Base-by-base conservation (phyloP, 2,888 invertebrate genomes). In the Agrochola lota region DNA sequence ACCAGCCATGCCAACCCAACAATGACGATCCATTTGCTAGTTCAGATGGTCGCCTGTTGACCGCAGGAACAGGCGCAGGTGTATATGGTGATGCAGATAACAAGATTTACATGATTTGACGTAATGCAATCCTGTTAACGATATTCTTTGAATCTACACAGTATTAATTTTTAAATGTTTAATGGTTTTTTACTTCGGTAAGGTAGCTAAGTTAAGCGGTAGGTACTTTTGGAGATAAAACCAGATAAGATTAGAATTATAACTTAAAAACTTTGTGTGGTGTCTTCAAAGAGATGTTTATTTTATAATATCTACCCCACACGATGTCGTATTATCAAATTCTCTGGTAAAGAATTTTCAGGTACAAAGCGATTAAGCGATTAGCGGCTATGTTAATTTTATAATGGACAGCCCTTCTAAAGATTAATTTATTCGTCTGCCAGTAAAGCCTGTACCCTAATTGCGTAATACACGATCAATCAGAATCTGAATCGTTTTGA, bases 1-100 rank as follows among this genome's bases (percentile, higher is more conserved):
- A 85, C 81, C 89, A 87, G 89, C 89, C 90, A 89, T 87, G 90
- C 85, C 85, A 74, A 81, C 62, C 83, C 85, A 80, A 88, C 88
- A 84, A 81, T 84, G 85, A 81, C 81, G 83, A 78, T 81, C 80
- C 83, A 77, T 85, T 88, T 75, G 77, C 83, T 87, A 83, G 86
- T 88, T 86, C 84, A 79, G 78, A 85, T 85, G 84, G 81, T 75
- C 69, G 83, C 63, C 60, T 52, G 59, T 78, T 70, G 70, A 78
- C 74, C 71, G 80, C 74, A 80, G 59, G 30, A 63, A 43, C 70
- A 23, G 69, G 66, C 64, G 67, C 68, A 74, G 68, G 71, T 69
- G 64, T 63, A 43, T 55, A 43, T 62, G 17, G 49, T 55, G 49
- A 49, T 59, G 43, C 57, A 62, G 60, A 67, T 60, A 57, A 71